phyloP scores from a whole-genome alignment of 2,797 vertebrate species.

The Lophius americanus region DNA sequence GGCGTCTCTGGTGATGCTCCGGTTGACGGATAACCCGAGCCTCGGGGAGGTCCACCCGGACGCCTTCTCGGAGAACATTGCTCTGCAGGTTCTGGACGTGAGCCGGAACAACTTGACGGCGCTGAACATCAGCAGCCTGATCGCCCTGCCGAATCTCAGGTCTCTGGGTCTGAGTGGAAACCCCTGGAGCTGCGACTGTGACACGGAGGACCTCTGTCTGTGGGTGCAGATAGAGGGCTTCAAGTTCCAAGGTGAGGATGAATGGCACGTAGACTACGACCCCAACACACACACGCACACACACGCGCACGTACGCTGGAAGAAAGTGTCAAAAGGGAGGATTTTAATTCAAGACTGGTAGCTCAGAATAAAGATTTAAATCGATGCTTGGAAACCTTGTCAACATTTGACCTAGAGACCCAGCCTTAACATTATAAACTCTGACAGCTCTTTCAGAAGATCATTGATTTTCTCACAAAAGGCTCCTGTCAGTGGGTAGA shows the following conservation, averaged over 20 bases:
- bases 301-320: neutral
- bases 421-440: too few species aligned
- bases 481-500: too few species aligned
- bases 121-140: constrained; percentile 86
- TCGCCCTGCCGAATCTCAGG: constrained; percentile 82
- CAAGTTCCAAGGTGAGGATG: constrained; percentile 90
- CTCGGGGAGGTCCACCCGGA: constrained; percentile 86
- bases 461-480: too few species aligned
- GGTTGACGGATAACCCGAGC: constrained; percentile 90
- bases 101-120: constrained; percentile 87
- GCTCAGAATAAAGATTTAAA: neutral
- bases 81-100: constrained; percentile 91
- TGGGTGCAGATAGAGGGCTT: constrained; percentile 88
- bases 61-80: constrained; percentile 90
- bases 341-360: neutral
- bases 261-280: neutral
- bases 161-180: constrained; percentile 90
- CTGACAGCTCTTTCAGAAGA: too few species aligned
- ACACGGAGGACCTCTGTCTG: constrained; percentile 88
- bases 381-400: too few species aligned
- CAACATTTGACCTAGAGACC: too few species aligned
- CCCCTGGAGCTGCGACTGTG: constrained; percentile 94
- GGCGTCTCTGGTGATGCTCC: constrained; percentile 89
- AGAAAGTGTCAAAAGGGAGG: neutral
- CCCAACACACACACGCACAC: neutral